Evolutionary conservation across 1,140 invertebrate genomes (phyloP), one percentile per base, ranked within the genome.

Genomic region (Drosophila athabasca): DNA sequence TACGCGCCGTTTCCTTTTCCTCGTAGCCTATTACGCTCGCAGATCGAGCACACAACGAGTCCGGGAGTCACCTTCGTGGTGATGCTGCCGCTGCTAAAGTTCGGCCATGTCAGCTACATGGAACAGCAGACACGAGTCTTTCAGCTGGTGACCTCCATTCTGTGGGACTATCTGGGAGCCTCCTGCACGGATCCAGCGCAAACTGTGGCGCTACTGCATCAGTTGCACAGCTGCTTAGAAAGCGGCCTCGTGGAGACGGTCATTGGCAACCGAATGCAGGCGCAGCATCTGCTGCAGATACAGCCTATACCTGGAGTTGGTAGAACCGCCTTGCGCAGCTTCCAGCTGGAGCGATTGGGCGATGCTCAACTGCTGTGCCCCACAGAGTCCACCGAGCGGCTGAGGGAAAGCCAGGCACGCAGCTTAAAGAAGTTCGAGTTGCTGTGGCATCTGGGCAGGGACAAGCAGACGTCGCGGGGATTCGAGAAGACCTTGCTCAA

Each of bases 391-490:
- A 67, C 76, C 11, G 89, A 91, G 1, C 68, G 84, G 9, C 43
- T 92, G 53, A 76, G 83, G 1, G 91, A 92, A 92, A 92, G 77
- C 92, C 92, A 84, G 93, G 96, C 65, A 22, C 94, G 94, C 62
- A 94, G 95, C 19, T 95, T 96, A 66, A 95, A 95, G 74, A 94
- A 95, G 76, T 97, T 97, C 90, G 94, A 95, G 17, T 92, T 95
- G 2, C 91, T 97, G 1, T 97, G 96, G 96, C 96, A 97, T 89
- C 91, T 97, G 24, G 96, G 96, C 7, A 90, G 96, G 66, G 95
- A 96, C 11, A 90, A 90, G 49, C 84, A 91, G 43, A 74, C 82
- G 91, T 94, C 35, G 90, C 93, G 83, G 73, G 92, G 90, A 9
- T 92, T 92, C 45, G 91, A 92, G 51, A 91, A 91, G 51, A 91